Evolutionary conservation across 2,113 vertebrate species (phyloP).

Genomic region (Xerus inauris): DNA sequence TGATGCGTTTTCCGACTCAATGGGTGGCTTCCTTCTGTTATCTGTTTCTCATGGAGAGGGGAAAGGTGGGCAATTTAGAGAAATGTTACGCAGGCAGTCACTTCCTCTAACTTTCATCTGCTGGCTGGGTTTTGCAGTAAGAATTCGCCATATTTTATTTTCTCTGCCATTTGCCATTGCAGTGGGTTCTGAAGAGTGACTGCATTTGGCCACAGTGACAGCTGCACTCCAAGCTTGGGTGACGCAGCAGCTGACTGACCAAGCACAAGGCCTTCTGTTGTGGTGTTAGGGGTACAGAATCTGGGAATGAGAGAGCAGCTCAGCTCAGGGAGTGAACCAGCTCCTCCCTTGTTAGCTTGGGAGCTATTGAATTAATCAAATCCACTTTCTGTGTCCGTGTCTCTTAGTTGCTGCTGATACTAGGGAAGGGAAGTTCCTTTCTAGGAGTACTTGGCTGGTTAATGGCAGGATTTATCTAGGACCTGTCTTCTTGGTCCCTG

Average conservation of each 20-base stretch:
- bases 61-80: conserved; percentile 65
- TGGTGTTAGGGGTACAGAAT: background rate
- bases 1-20: conserved; percentile 56
- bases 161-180: conserved; percentile 34
- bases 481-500: background rate
- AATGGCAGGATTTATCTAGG: background rate
- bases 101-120: conserved; percentile 9
- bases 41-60: conserved; percentile 61
- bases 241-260: background rate
- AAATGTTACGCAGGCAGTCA: conserved; percentile 28
- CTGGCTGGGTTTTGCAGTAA: conserved; percentile 12
- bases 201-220: background rate
- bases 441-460: background rate
- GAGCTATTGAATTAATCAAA: background rate
- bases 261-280: background rate
- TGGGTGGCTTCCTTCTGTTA: conserved; percentile 70
- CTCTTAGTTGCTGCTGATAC: background rate
- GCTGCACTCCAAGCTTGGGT: background rate
- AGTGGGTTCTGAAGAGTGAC: conserved; percentile 17
- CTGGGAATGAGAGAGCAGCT: background rate
- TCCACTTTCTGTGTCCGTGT: background rate
- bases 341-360: background rate
- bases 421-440: background rate
- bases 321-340: background rate
- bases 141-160: conserved; percentile 39